These are phyloP conservation scores for Punctoribates punctum DNA, from an alignment of 2,888 invertebrate species.

Conservation along the genomic window DNA sequence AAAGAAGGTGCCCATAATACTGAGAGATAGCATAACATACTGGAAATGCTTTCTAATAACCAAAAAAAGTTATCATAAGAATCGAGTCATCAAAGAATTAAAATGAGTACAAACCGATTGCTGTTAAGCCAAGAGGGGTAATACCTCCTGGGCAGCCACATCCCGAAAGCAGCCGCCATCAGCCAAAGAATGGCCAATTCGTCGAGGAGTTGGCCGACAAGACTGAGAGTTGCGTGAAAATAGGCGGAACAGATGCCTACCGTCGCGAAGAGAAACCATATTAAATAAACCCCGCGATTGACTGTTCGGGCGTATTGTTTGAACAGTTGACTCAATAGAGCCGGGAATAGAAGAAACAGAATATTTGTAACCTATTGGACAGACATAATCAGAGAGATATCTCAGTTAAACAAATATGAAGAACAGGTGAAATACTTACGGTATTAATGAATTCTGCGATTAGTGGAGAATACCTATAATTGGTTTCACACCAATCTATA, in stretches of 20 bases:
- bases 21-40: slow-evolving; percentile 60
- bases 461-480: slow-evolving; percentile 47
- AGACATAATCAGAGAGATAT: not conserved
- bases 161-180: slow-evolving; percentile 70
- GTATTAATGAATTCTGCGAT: slow-evolving; percentile 48
- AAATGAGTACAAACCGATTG: slow-evolving; percentile 48
- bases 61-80: not conserved
- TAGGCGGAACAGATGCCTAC: slow-evolving; percentile 77
- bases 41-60: slow-evolving; percentile 62
- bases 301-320: slow-evolving; percentile 71
- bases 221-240: slow-evolving; percentile 77
- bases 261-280: slow-evolving; percentile 73
- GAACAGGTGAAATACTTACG: slow-evolving; percentile 22
- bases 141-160: slow-evolving; percentile 58
- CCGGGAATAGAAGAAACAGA: slow-evolving; percentile 39
- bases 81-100: not conserved
- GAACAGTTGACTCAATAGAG: slow-evolving; percentile 68
- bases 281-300: slow-evolving; percentile 71
- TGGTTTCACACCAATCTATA: slow-evolving; percentile 50
- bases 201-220: slow-evolving; percentile 74
- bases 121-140: slow-evolving; percentile 49
- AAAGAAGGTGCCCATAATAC: slow-evolving; percentile 65
- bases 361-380: slow-evolving; percentile 37
- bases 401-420: not conserved
- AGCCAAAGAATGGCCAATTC: slow-evolving; percentile 79